phyloP scores from a whole-genome alignment of 2,113 vertebrate species.

The Apteryx owenii region DNA sequence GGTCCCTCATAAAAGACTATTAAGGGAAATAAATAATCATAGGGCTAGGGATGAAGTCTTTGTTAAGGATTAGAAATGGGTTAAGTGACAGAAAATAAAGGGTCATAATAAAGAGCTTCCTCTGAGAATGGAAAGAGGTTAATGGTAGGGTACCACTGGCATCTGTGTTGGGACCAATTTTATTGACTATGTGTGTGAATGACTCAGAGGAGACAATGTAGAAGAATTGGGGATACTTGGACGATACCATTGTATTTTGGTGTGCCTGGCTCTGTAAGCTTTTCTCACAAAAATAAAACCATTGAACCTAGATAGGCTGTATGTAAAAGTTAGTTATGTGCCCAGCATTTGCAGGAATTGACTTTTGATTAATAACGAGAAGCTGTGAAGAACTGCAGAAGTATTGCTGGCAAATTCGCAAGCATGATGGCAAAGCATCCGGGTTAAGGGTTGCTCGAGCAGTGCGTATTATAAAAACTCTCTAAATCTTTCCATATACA shows the following conservation, averaged over 20 bases:
- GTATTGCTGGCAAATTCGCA: neutral
- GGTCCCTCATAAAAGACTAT: conserved; percentile 55
- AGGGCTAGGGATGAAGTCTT: conserved; percentile 27
- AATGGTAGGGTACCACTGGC: neutral
- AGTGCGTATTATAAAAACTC: neutral
- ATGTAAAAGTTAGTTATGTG: neutral
- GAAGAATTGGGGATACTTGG: neutral
- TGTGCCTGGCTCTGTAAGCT: neutral
- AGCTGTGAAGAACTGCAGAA: neutral
- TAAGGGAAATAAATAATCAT: conserved; percentile 64
- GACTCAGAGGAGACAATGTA: neutral
- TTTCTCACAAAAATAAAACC: neutral
- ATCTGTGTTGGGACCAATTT: neutral
- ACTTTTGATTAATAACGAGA: neutral
- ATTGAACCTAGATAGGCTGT: neutral
- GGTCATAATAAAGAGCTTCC: neutral
- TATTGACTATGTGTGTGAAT: neutral
- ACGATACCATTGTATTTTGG: neutral
- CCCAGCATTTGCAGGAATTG: neutral
- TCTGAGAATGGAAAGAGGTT: conserved; percentile 41
- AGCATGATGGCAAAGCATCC: neutral
- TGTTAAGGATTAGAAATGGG: conserved; percentile 59
- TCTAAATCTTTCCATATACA: neutral
- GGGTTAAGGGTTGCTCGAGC: neutral
- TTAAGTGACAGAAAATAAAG: conserved; percentile 54